These are phyloP conservation scores for Epinotia ramella DNA, from an alignment of 2,888 invertebrate species.

Conservation along the genomic window DNA sequence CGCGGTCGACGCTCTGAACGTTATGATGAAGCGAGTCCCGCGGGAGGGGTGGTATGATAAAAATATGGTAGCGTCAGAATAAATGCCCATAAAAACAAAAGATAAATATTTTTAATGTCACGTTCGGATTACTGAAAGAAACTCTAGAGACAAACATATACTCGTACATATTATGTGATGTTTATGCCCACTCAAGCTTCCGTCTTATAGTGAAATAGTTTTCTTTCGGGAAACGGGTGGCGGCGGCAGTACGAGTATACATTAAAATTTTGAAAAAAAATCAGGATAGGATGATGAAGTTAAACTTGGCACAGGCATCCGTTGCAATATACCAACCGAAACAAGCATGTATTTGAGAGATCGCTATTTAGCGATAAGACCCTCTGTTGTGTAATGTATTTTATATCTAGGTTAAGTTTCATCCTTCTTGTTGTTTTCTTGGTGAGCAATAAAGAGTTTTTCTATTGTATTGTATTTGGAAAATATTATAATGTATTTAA, in stretches of 20 bases:
- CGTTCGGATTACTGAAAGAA: background rate
- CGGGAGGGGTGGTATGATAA: slow-evolving; percentile 46
- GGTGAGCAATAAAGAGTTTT: no score
- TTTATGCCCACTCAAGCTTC: background rate
- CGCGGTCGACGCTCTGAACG: slow-evolving; percentile 57
- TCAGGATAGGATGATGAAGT: no score
- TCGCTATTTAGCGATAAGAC: no score
- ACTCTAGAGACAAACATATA: background rate
- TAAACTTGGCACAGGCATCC: no score
- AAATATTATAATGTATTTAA: background rate
- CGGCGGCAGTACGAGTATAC: no score
- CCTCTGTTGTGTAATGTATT: no score
- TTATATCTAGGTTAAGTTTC: no score
- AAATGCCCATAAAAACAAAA: slow-evolving; percentile 6
- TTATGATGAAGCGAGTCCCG: slow-evolving; percentile 68
- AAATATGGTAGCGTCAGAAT: slow-evolving; percentile 30
- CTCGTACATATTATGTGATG: background rate
- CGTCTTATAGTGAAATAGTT: background rate
- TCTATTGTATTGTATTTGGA: background rate
- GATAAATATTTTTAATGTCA: background rate
- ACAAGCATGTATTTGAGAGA: no score
- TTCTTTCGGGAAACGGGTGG: background rate
- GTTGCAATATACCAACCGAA: no score
- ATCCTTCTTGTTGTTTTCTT: no score
- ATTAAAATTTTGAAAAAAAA: no score